Percentiles rank a stretch among this genome's conserved stretches.
Conservation (phyloP, 2,888 invertebrate genomes). For the Napeogenes sylphis region DNA sequence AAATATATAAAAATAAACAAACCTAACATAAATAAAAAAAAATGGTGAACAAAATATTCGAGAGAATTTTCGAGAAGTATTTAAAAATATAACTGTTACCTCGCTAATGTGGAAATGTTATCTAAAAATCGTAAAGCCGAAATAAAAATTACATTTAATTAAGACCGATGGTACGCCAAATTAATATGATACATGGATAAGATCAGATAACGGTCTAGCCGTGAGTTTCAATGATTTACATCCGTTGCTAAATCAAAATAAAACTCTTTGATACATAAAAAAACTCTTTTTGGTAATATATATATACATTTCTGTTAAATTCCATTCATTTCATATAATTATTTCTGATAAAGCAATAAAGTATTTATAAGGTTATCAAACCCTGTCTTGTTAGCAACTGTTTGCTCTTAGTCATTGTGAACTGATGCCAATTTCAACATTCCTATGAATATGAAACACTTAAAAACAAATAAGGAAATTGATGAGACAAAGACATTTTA, state of each 20-base stretch:
- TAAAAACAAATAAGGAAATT: slow-evolving; percentile 9
- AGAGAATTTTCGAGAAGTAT: slow-evolving; percentile 25
- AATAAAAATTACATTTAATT: slow-evolving; percentile 45
- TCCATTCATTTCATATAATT: not conserved
- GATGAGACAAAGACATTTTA: not conserved
- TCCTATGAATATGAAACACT: slow-evolving; percentile 6
- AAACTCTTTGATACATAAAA: slow-evolving; percentile 31
- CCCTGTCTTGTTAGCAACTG: not conserved
- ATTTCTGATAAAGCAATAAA: too few relatives aligned
- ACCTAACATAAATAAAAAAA: too few relatives aligned
- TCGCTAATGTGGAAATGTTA: slow-evolving; percentile 32
- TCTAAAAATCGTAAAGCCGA: slow-evolving; percentile 43
- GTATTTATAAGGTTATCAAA: not conserved
- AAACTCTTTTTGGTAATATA: not conserved
- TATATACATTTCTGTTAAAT: not conserved
- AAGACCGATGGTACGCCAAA: slow-evolving; percentile 48
- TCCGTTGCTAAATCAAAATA: slow-evolving; percentile 46
- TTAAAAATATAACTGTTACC: slow-evolving; percentile 35
- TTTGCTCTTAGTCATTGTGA: slow-evolving; percentile 17
- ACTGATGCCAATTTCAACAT: slow-evolving; percentile 14
- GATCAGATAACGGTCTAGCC: slow-evolving; percentile 39
- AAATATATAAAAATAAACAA: not conserved
- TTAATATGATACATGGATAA: slow-evolving; percentile 46
- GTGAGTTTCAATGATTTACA: slow-evolving; percentile 40
- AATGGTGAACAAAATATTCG: slow-evolving; percentile 3